These are phyloP conservation scores for Selenia dentaria DNA, from an alignment of 2,888 invertebrate species.

Conservation along the genomic window DNA sequence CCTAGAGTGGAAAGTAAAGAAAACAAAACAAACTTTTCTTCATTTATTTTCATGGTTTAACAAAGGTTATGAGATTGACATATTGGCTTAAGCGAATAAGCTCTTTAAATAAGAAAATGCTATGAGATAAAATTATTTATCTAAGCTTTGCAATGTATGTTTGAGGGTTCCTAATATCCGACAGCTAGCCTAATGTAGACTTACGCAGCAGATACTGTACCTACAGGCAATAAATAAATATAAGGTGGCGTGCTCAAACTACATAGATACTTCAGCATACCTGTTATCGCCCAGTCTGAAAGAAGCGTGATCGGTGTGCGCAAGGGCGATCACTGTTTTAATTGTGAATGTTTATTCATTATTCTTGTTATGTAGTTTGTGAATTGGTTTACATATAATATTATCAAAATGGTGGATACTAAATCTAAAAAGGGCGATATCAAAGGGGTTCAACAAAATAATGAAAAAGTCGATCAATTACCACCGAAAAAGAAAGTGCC, in stretches of 20 bases:
- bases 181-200: too few relatives aligned
- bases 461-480: conserved; percentile 19
- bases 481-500: conserved; percentile 53
- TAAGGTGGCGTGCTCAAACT: conserved; percentile 4
- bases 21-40: too few relatives aligned
- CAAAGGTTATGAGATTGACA: too few relatives aligned
- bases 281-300: conserved; percentile 28
- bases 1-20: too few relatives aligned
- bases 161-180: too few relatives aligned
- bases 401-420: conserved; percentile 42
- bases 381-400: background rate
- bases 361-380: conserved; percentile 7
- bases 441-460: conserved; percentile 34
- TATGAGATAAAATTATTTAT: too few relatives aligned
- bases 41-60: too few relatives aligned
- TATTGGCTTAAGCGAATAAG: too few relatives aligned
- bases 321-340: conserved; percentile 9
- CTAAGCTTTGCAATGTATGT: too few relatives aligned
- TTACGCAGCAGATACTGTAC: too few relatives aligned
- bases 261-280: conserved; percentile 5
- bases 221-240: too few relatives aligned
- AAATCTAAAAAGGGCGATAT: conserved; percentile 30
- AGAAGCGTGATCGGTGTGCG: conserved; percentile 25
- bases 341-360: background rate
- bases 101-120: too few relatives aligned